Base-by-base conservation (phyloP, 2,797 vertebrate species). In the Lindbergichthys nudifrons region DNA sequence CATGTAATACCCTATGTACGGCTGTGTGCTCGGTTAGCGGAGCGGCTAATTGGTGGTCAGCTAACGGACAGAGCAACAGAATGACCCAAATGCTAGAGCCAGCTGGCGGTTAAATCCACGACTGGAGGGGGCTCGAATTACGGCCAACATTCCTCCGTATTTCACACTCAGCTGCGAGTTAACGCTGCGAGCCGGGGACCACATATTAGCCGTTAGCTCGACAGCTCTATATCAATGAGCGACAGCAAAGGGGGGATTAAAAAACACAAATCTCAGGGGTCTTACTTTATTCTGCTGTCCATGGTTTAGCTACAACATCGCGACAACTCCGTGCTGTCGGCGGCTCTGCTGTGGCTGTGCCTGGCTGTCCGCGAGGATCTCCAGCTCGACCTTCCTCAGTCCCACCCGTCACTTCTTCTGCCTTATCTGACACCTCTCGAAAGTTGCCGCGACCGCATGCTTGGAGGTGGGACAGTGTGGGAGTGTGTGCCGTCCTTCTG, bases 241-340 rank as follows among this genome's bases (percentile, higher is more conserved):
- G 60, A 51, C 56, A 42, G 18, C 1, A 21, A 11, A 1, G 19
- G 8, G 2, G 0, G 14, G 8, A 5, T 19, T 2, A 3, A 41
- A 1, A 46, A 46, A 30, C 36, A 65, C 15, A 58, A 84, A 79
- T 88, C 46, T 74, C 73, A 5, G 4, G 13, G 16, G 67, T 84
- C 96, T 96, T 95, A 97, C 97, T 96, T 97, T 93, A 96, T 94
- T 93, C 97, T 95, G 96, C 96, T 93, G 94, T 97, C 97, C 97
- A 98, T 98, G 95, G 88, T 94, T 92, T 84, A 39, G 90, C 82
- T 90, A 96, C 92, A 92, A 88, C 97, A 97, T 97, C 94, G 94
- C 96, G 94, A 90, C 94, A 90, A 92, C 84, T 88, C 89, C 64
- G 78, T 70, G 86, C 88, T 81, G 89, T 84, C 87, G 73, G 90